Conservation (phyloP, 2,797 vertebrate species). For the Aphelocoma californica region DNA sequence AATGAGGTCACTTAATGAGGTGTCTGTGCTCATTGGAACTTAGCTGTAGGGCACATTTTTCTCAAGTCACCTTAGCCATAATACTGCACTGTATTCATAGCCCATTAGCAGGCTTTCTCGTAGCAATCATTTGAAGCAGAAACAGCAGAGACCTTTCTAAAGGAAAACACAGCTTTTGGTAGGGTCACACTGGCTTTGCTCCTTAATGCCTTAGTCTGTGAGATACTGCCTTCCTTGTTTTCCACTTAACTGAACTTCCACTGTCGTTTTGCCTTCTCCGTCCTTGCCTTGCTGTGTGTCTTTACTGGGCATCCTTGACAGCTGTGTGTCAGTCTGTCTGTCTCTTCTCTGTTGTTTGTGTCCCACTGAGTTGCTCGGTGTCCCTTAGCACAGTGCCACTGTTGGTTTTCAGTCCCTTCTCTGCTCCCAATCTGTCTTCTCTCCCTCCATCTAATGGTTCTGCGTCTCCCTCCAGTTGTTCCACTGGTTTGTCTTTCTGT, state of each 20-base stretch:
- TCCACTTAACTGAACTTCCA: not conserved
- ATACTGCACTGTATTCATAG: not conserved
- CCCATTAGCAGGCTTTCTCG: not conserved
- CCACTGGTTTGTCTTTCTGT: not conserved
- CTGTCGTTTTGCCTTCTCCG: not conserved
- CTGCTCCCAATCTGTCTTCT: not conserved
- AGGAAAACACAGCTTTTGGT: not conserved
- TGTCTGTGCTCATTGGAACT: conserved; percentile 30
- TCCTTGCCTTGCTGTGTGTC: not conserved
- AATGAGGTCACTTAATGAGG: conserved; percentile 68
- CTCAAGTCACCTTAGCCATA: conserved; percentile 43
- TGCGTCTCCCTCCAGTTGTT: not conserved
- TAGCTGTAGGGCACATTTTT: conserved; percentile 57
- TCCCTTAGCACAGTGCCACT: not conserved
- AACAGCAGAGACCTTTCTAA: not conserved
- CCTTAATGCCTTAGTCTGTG: not conserved
- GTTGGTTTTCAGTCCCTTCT: not conserved
- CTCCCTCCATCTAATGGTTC: not conserved
- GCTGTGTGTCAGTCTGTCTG: not conserved
- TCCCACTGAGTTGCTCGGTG: not conserved
- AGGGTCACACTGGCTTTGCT: not conserved
- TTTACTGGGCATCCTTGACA: not conserved
- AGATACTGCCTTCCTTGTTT: not conserved
- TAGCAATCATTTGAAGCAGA: not conserved
- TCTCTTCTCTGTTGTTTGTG: not conserved